A percentile compares a stretch with the other conserved stretches of the same genome.
Conservation (phyloP, 30 jellyfish, hydroid and myxozoan species). For the Cassiopea xamachana region DNA sequence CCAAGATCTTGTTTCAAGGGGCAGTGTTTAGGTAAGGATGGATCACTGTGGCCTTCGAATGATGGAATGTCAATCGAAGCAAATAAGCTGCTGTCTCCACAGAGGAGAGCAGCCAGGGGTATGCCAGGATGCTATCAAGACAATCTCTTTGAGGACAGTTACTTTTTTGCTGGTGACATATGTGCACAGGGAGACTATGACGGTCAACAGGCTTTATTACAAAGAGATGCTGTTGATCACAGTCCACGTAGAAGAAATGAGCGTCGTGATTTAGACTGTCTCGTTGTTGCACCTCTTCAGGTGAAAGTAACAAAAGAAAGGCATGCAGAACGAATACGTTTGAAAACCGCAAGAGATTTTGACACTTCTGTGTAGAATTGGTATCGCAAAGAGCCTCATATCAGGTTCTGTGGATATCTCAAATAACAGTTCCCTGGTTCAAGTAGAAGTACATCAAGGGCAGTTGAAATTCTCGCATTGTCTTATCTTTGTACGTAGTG, state of each 20-base stretch:
- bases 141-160: conserved; percentile 2
- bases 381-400: background rate
- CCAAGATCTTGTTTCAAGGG: background rate
- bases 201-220: background rate
- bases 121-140: conserved; percentile 1
- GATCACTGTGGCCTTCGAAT: background rate
- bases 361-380: conserved; percentile 25
- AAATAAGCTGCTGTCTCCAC: background rate
- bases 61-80: background rate
- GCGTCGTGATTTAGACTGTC: conserved; percentile 1
- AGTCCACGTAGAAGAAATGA: background rate
- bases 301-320: conserved; percentile 61
- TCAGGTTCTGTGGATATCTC: too few relatives aligned
- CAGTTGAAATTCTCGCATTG: background rate
- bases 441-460: too few relatives aligned
- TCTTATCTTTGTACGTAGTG: background rate
- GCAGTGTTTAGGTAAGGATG: background rate
- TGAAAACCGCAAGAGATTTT: conserved; percentile 26
- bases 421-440: too few relatives aligned
- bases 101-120: background rate
- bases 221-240: background rate
- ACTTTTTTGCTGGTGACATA: conserved; percentile 22
- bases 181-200: background rate
- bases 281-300: conserved; percentile 62
- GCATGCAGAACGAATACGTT: conserved; percentile 56